phyloP scores from a whole-genome alignment of 2,113 vertebrate genomes.

The Stigmatopora argus region DNA sequence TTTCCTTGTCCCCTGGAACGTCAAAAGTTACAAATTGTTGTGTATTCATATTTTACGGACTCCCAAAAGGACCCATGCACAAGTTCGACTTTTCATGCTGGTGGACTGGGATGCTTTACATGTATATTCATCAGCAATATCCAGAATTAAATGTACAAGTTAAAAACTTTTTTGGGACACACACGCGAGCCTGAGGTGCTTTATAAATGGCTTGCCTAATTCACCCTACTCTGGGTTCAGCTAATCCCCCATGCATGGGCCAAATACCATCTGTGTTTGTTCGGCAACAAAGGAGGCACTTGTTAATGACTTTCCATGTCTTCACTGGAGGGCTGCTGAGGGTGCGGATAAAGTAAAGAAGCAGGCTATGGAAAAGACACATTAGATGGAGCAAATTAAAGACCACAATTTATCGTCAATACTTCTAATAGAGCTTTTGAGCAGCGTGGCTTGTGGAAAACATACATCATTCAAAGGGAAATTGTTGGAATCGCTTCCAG shows the following conservation, averaged over 20 bases:
- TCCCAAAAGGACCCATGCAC: background rate
- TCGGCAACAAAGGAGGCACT: constrained; percentile 75
- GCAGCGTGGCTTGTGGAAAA: constrained; percentile 7
- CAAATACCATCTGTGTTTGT: constrained; percentile 76
- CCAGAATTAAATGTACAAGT: constrained; percentile 9
- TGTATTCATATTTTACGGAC: constrained; percentile 21
- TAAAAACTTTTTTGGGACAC: constrained; percentile 34
- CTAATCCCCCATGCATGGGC: constrained; percentile 74
- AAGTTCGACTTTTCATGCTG: background rate
- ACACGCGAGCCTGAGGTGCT: constrained; percentile 42
- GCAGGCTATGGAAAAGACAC: constrained; percentile 38
- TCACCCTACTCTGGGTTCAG: constrained; percentile 61
- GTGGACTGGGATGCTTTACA: background rate
- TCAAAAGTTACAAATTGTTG: constrained; percentile 2
- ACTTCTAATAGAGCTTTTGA: constrained; percentile 19
- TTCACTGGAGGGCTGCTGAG: constrained; percentile 62
- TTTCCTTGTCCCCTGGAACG: constrained; percentile 19
- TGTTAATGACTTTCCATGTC: constrained; percentile 76
- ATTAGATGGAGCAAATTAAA: constrained; percentile 31
- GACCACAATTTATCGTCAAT: background rate
- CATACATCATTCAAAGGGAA: constrained; percentile 13
- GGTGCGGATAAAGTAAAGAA: constrained; percentile 21
- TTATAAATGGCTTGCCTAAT: constrained; percentile 56
- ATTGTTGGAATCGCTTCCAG: constrained; percentile 3
- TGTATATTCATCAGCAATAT: constrained; percentile 4